Base-by-base conservation (phyloP, 1,140 invertebrate species). In the Lepidurus apus region DNA sequence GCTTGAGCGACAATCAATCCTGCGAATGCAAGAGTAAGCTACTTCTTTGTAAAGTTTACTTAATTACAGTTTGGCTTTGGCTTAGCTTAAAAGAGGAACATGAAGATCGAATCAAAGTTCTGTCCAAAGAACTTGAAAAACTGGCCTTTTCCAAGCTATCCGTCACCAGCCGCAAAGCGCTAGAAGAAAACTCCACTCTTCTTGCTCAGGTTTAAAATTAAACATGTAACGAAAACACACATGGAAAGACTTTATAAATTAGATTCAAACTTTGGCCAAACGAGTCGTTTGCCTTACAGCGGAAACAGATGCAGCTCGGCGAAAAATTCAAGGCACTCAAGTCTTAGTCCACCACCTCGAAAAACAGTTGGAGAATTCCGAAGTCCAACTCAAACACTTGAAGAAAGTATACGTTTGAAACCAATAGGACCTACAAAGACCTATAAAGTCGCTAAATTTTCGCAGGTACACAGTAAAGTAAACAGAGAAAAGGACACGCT, bases 181-280 rank as follows among this genome's bases (percentile, higher is more conserved):
- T 79, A 47, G 78, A 79, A 74, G 78, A 79, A 10, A 79, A 79
- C 43, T 75, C 78, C 2, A 74, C 75, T 42, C 78, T 79, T 43
- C 74, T 79, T 43, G 11, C 34, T n/a, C 65, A 78, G 44, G 78
- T 78, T 43, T 13, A 8, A 7, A 4, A 8, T 11, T 13, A 44
- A 11, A 75, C 5, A 74, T 74, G 10, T 1, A 17, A n/a, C 3
- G 47, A 13, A 13, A 21, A 8, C 17, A n/a, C 53, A 65, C 3
- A 47, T 65, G 21, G 6, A 65, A 9, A 7, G 17, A 17, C 6
- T 7, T 4, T 13, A 21, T 65, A 6, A 11, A 1, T 9, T 7
- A 65, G 53, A 65, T 65, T 21, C 53, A 65, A 65, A 17, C 53
- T 13, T 65, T 21, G 7, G 53, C 53, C 21, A 65, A 65, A 21